Evolutionary conservation across 2,888 invertebrate genomes (phyloP).

Genomic region (Agrotis segetum): DNA sequence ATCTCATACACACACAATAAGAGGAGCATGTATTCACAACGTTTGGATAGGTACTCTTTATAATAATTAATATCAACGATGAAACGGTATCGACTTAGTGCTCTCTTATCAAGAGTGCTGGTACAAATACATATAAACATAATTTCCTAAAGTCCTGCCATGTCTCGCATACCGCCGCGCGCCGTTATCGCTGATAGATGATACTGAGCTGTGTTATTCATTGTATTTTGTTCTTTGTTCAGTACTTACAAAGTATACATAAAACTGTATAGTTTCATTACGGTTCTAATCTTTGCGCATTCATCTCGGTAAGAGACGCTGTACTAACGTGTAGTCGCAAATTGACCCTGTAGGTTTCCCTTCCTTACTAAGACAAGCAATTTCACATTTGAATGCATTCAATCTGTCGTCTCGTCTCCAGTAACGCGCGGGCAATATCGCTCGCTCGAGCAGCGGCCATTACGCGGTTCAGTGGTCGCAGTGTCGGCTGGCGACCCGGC

Average conservation of each 20-base stretch:
- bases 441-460: conserved; percentile 54
- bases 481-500: neutral
- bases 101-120: conserved; percentile 14
- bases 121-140: conserved; percentile 13
- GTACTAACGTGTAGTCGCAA: conserved; percentile 12
- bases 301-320: neutral
- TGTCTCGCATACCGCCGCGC: conserved; percentile 21
- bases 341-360: neutral
- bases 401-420: conserved; percentile 45
- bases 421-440: conserved; percentile 39
- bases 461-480: conserved; percentile 48
- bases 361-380: conserved; percentile 43
- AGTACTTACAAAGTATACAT: neutral
- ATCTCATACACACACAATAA: neutral
- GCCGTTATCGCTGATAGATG: conserved; percentile 43
- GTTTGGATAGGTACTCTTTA: too few species aligned
- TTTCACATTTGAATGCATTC: conserved; percentile 65
- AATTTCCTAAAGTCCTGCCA: conserved; percentile 1
- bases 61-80: neutral
- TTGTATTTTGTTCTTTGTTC: conserved; percentile 26
- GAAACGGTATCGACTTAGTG: neutral
- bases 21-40: neutral
- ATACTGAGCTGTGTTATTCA: conserved; percentile 29
- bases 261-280: conserved; percentile 19
- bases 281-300: neutral